Percentiles rank a stretch among this genome's conserved stretches.
These are phyloP conservation scores for Pachyseris speciosa DNA, from an alignment of 64 coral and sea anemone species.

Conservation along the genomic window DNA sequence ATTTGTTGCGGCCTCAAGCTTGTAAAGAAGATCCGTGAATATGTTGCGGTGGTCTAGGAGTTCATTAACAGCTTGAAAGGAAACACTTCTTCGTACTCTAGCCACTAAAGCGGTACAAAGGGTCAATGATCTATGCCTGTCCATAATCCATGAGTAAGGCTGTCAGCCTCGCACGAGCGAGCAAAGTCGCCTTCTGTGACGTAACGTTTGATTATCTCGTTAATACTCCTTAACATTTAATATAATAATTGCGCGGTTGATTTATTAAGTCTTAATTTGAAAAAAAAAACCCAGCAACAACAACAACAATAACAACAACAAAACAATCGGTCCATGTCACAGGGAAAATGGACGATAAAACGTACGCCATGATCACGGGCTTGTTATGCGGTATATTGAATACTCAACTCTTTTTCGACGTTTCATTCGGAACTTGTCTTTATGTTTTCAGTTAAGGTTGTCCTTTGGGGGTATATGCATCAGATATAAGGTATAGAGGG, in stretches of 20 bases:
- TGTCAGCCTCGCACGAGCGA: not conserved
- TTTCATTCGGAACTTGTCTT: no score
- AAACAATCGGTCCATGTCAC: no score
- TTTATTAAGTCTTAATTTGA: no score
- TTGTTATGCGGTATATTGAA: no score
- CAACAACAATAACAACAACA: no score
- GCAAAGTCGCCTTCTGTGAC: not conserved
- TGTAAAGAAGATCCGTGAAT: constrained; percentile 78
- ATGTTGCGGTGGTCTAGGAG: constrained; percentile 65
- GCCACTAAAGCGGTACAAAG: not conserved
- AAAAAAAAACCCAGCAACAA: no score
- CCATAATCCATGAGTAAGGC: constrained; percentile 37
- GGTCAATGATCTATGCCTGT: not conserved
- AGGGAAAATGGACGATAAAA: no score
- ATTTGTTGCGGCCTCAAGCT: constrained; percentile 79
- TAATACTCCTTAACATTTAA: not conserved
- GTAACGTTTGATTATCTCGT: not conserved
- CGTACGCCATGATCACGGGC: no score
- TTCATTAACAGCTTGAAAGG: constrained; percentile 5
- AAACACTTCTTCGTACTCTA: constrained; percentile 5
- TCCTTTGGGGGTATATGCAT: no score
- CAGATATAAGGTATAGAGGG: no score
- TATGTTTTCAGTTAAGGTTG: no score
- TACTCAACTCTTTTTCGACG: no score
- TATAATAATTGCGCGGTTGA: not conserved